Evolutionary conservation across 2,888 invertebrate genomes (phyloP).

Genomic region (Crepidodera aurea): DNA sequence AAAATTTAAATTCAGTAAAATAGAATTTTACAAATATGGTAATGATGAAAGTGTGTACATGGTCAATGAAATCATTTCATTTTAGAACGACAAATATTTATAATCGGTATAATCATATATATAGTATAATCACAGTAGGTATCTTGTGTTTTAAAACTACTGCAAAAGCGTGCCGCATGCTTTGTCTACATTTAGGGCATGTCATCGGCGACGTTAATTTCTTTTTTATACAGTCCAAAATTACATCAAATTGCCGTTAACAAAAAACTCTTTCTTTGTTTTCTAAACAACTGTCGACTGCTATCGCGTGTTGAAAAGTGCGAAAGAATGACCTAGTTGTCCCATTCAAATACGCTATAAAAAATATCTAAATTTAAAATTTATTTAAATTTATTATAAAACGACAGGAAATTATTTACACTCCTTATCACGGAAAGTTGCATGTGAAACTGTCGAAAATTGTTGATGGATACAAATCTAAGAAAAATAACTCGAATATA

Average conservation of each 20-base stretch:
- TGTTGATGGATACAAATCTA: background rate
- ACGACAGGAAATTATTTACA: background rate
- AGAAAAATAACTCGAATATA: background rate
- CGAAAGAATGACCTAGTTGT: constrained; percentile 1
- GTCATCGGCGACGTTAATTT: background rate
- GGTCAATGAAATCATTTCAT: no score
- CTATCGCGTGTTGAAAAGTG: background rate
- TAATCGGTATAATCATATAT: no score
- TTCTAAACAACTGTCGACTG: background rate
- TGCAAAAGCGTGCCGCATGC: no score
- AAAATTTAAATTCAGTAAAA: no score
- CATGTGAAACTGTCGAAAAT: background rate
- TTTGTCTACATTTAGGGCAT: background rate
- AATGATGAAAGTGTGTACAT: no score
- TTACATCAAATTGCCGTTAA: background rate
- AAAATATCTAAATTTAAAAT: constrained; percentile 4
- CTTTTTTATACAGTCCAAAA: background rate
- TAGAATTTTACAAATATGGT: no score
- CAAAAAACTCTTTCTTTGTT: constrained; percentile 4
- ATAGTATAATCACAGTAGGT: no score
- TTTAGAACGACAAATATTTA: no score
- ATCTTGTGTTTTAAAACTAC: no score
- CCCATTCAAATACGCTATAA: background rate
- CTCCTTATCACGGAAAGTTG: background rate
- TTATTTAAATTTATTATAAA: constrained; percentile 8